Base-by-base conservation (phyloP, 2,113 vertebrate species). In the Larimichthys polyactis region DNA sequence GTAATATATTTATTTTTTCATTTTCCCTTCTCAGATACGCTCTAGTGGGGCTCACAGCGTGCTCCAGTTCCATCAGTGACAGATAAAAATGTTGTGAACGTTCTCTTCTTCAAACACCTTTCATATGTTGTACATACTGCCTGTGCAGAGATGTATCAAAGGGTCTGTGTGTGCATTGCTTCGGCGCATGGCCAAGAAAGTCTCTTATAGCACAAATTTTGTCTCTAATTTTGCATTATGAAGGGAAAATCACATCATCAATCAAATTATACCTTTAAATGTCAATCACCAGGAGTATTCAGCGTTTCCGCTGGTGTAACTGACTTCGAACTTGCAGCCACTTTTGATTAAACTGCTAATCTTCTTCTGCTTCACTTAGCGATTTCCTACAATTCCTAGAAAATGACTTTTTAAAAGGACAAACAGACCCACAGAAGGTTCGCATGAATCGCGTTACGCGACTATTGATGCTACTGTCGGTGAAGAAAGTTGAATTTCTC, bases 1-100 rank as follows among this genome's bases (percentile, higher is more conserved):
- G 87, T 89, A 84, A 91, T 72, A 69, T 75, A 48, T 73, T 36
- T 77, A 84, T 81, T 75, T 86, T 51, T 54, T 55, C 40, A 40
- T 75, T 83, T 70, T 55, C 11, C 78, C 54, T 71, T 71, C 77
- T 78, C 67, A 83, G 72, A 88, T 76, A 60, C 84, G 87, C 66
- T 89, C 24, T 43, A 63, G 51, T n/a, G 64, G 72, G 43, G 48
- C 51, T 78, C 78, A 63, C 49, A 48, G 65, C 16, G 10, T 70
- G 79, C 64, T 43, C 59, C 68, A 71, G 66, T 81, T 80, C 64
- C 36, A 68, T 83, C 57, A 70, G 54, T 55, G 49, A 48, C 71
- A 73, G 66, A 78, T 81, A 58, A 82, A 55, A 87, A 9, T 40
- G 36, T 40, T 40, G 36, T 40, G 36, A 40, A 40, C 9, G 7